phyloP scores from a whole-genome alignment of 2,113 vertebrate genomes.

The Cettia cetti region DNA sequence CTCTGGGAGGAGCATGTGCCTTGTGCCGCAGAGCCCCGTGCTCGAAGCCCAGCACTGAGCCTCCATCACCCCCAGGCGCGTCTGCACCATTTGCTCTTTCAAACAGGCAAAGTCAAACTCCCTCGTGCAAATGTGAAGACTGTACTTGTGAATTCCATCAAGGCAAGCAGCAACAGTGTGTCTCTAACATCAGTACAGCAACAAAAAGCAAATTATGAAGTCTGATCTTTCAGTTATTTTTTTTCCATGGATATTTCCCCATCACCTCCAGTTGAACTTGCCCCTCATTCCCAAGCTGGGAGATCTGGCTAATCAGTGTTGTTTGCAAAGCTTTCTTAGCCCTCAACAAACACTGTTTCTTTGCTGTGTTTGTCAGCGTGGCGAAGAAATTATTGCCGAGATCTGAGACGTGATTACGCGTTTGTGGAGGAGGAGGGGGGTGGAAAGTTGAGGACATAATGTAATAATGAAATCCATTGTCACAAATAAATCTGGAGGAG shows the following conservation, averaged over 20 bases:
- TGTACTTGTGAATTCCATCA: not conserved
- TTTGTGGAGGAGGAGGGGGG: slow-evolving; percentile 30
- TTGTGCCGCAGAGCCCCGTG: accelerated
- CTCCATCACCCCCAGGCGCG: accelerated
- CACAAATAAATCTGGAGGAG: slow-evolving; percentile 2
- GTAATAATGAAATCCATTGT: slow-evolving; percentile 59
- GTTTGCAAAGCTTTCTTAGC: slow-evolving; percentile 46
- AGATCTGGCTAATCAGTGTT: slow-evolving; percentile 9
- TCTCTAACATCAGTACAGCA: not conserved
- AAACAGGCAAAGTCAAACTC: not conserved
- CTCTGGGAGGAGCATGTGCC: accelerated
- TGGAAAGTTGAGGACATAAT: not conserved
- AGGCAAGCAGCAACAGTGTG: not conserved
- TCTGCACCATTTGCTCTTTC: not conserved
- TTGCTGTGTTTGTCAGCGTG: not conserved
- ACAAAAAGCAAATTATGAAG: not conserved
- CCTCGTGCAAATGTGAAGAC: not conserved
- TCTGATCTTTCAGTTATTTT: not conserved
- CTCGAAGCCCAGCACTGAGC: not conserved
- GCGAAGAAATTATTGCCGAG: not conserved
- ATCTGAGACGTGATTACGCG: not conserved
- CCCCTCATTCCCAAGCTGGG: not conserved
- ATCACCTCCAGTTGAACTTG: slow-evolving; percentile 10
- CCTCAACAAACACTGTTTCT: not conserved
- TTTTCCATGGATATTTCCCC: not conserved